phyloP scores from a whole-genome alignment of 2,797 vertebrate genomes.

The Sebastes hubbsi region DNA sequence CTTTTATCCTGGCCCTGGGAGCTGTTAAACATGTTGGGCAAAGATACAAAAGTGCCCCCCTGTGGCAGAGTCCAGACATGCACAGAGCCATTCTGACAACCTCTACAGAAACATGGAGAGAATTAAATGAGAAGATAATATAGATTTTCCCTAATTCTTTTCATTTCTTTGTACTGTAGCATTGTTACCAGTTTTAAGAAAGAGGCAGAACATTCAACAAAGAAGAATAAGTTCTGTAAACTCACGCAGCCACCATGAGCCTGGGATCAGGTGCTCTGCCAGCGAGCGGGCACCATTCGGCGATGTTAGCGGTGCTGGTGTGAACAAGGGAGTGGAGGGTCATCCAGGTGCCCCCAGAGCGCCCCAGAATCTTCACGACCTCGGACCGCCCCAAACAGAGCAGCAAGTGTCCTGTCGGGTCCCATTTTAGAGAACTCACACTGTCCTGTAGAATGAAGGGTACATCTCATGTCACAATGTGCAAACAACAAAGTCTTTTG shows the following conservation, averaged over 20 bases:
- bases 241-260: constrained; percentile 85
- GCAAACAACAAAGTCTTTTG: no score
- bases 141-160: background rate
- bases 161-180: background rate
- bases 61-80: constrained; percentile 86
- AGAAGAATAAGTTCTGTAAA: constrained; percentile 14
- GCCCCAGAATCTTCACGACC: constrained; percentile 81
- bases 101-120: constrained; percentile 61
- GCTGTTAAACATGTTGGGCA: constrained; percentile 73
- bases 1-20: constrained; percentile 72
- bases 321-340: constrained; percentile 83
- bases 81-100: constrained; percentile 85
- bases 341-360: constrained; percentile 74
- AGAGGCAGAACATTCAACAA: background rate
- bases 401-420: constrained; percentile 85
- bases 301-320: constrained; percentile 71
- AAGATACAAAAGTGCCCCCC: constrained; percentile 74
- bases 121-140: background rate
- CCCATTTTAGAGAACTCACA: constrained; percentile 82
- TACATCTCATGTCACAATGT: background rate
- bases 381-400: constrained; percentile 81
- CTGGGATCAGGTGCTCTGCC: constrained; percentile 79
- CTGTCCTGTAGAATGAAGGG: constrained; percentile 70
- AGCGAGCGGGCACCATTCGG: constrained; percentile 82
- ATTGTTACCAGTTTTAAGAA: background rate